phyloP scores from a whole-genome alignment of 2,113 vertebrate species.

The Ascaphus truei region DNA sequence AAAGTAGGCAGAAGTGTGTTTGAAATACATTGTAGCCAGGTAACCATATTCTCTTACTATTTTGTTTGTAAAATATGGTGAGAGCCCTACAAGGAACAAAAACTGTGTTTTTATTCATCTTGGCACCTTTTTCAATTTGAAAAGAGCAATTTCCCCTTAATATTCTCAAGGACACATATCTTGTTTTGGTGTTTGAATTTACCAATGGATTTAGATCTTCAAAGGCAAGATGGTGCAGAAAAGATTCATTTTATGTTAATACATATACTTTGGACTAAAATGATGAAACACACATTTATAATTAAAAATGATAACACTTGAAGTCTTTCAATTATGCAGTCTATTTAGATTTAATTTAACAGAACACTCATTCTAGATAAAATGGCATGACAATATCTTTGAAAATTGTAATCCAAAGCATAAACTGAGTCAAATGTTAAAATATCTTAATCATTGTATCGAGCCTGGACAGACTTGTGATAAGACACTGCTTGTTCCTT shows the following conservation, averaged over 20 bases:
- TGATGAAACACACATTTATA: constrained; percentile 27
- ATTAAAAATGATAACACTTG: constrained; percentile 31
- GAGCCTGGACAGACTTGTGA: not conserved
- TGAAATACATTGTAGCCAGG: no score
- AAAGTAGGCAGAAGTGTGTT: no score
- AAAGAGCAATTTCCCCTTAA: not conserved
- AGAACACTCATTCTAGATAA: constrained; percentile 32
- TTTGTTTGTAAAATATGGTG: no score
- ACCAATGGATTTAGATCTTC: not conserved
- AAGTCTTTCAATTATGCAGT: constrained; percentile 30
- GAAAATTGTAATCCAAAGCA: constrained; percentile 26
- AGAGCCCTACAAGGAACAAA: no score
- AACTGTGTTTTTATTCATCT: no score
- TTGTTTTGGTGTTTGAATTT: constrained; percentile 7
- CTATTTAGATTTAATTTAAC: constrained; percentile 27
- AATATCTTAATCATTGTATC: constrained; percentile 28
- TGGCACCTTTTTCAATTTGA: not conserved
- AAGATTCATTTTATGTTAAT: constrained; percentile 24
- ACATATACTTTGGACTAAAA: constrained; percentile 8
- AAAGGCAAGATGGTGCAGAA: not conserved
- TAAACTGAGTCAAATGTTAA: constrained; percentile 26
- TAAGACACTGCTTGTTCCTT: not conserved
- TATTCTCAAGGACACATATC: not conserved
- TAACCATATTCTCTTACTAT: no score
- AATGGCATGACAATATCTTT: constrained; percentile 13